Base-by-base conservation (phyloP, 1,140 invertebrate species). In the Onthophagus taurus region DNA sequence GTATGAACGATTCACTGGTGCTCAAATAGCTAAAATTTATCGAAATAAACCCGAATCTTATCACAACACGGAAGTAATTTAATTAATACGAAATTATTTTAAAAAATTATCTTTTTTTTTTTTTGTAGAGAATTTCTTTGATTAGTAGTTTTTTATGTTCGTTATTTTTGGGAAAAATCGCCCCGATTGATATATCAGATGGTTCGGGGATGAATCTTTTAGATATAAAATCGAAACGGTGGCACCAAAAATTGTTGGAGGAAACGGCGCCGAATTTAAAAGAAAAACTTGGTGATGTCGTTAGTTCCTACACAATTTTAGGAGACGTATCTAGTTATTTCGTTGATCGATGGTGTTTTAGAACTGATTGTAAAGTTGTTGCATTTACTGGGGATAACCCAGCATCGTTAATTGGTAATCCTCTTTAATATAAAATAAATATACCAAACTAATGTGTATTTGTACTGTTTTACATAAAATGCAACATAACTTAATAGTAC, bases 141-240 rank as follows among this genome's bases (percentile, higher is more conserved):
- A 76, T 97, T 1, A 97, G 92, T 59, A 96, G 86, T 54, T 97
- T 97, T 67, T 75, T 81, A 0, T 87, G 85, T 38, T 89, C 86
- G 0, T 59, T 97, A 13, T 86, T 97, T 53, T 60, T 93, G n/a
- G 92, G 93, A 1, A 70, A 80, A 55, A 87, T 92, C 57, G 91
- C 90, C 0, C 80, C 86, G 0, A 93, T 97, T 35, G 95, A 97
- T 64, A 76, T 76, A 48, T 80, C 89, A 1, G 94, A 97, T 70
- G 93, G 81, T 1, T 96, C 92, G 3, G 95, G 94, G 19, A 98
- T 96, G 92, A 97, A 98, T 68, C 70, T 98, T 11, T 67, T 98
- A 44, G 80, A 97, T 64, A 89, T 97, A 26, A 72, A 67, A 21
- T 75, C 63, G 0, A 87, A 85, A 69, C 68, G 70, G 29, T 97